Conservation (phyloP, 2,888 invertebrate genomes). For the Nomada fucata region DNA sequence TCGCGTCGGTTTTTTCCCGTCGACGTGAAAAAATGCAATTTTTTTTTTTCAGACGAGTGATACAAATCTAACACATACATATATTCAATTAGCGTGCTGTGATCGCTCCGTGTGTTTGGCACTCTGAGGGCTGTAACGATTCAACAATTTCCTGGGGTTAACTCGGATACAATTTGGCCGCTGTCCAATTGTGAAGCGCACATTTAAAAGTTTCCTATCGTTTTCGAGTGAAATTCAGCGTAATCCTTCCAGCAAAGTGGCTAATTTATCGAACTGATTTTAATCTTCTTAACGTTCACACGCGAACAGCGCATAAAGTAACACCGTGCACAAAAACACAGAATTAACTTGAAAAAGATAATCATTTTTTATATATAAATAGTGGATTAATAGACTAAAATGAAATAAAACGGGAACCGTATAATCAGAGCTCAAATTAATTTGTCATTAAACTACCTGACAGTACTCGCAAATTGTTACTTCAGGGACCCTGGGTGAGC, state of each 20-base stretch:
- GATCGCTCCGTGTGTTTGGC: constrained; percentile 47
- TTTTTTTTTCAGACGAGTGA: constrained; percentile 10
- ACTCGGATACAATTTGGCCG: constrained; percentile 65
- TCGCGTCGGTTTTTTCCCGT: not conserved
- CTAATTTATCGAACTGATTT: constrained; percentile 22
- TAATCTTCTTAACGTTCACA: constrained; percentile 20
- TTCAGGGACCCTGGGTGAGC: too few species aligned
- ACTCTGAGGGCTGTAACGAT: constrained; percentile 54
- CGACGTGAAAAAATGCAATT: constrained; percentile 14
- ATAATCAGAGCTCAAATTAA: too few species aligned
- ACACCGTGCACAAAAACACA: not conserved
- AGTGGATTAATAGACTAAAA: too few species aligned
- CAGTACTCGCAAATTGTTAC: too few species aligned
- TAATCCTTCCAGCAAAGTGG: constrained; percentile 14
- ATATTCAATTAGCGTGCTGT: constrained; percentile 64
- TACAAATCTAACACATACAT: constrained; percentile 47
- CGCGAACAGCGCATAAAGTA: constrained; percentile 17
- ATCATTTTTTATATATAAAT: too few species aligned
- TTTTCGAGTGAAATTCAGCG: constrained; percentile 67
- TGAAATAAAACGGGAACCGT: too few species aligned
- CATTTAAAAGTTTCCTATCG: constrained; percentile 42
- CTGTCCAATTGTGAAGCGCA: constrained; percentile 65
- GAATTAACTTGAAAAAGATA: too few species aligned
- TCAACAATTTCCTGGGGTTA: constrained; percentile 61
- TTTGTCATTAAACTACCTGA: too few species aligned